phyloP scores from a whole-genome alignment of 2,113 vertebrate genomes.

The Oostethus manadensis region DNA sequence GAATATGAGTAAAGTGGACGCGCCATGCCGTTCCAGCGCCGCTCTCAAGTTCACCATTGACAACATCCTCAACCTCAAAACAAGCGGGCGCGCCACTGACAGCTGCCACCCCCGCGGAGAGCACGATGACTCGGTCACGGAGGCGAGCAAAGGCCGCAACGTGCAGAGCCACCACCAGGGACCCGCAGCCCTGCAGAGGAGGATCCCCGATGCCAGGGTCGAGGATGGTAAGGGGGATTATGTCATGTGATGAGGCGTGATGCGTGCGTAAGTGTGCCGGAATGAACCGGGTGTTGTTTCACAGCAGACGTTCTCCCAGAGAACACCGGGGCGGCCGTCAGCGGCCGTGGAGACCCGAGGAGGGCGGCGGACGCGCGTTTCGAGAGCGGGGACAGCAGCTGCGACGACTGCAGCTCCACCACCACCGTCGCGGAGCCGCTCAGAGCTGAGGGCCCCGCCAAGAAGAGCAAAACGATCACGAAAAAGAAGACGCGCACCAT shows the following conservation, averaged over 20 bases:
- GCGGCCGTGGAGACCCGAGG: slow-evolving; percentile 36
- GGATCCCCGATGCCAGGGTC: slow-evolving; percentile 12
- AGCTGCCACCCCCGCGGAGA: slow-evolving; percentile 43
- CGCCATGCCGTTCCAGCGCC: slow-evolving; percentile 68
- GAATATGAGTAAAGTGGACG: slow-evolving; percentile 78
- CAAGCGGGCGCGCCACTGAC: slow-evolving; percentile 57
- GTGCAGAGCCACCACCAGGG: slow-evolving; percentile 39
- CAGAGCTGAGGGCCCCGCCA: slow-evolving; percentile 39
- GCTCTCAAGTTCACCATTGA: slow-evolving; percentile 79
- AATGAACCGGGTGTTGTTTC: slow-evolving; percentile 16
- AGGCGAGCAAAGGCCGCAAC: slow-evolving; percentile 42
- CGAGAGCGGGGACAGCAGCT: slow-evolving; percentile 71
- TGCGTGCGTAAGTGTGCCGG: no score
- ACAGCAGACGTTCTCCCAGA: slow-evolving; percentile 53
- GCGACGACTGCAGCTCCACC: slow-evolving; percentile 60
- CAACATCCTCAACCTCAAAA: slow-evolving; percentile 74
- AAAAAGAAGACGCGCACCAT: slow-evolving; percentile 86
- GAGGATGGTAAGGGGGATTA: slow-evolving; percentile 51
- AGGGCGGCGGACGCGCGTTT: slow-evolving; percentile 55
- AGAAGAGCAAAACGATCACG: slow-evolving; percentile 69
- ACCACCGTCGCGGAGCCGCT: slow-evolving; percentile 23
- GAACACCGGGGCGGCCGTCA: slow-evolving; percentile 31
- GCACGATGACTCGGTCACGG: slow-evolving; percentile 41
- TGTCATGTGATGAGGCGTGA: not conserved
- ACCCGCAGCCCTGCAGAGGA: slow-evolving; percentile 19